Evolutionary conservation across 2,797 vertebrate genomes (phyloP), one percentile per base, ranked within the genome.

Genomic region (Lepus oiostolus): DNA sequence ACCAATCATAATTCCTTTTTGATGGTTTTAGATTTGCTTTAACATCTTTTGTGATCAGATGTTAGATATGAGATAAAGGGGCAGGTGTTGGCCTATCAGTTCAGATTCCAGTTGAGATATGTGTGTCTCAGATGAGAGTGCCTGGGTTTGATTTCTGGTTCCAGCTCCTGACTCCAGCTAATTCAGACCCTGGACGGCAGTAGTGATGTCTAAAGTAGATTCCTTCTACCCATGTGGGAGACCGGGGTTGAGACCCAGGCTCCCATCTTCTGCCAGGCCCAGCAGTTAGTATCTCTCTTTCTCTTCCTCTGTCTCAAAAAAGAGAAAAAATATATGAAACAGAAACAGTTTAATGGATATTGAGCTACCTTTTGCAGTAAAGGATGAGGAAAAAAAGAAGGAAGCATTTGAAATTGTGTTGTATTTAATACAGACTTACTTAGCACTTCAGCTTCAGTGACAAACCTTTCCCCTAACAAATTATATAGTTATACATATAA

Each of bases 311-410:
- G 17, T 58, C 17, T 58, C 54, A 65, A 65, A 65, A 26, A 30
- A 28, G 26, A 65, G 22, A 65, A 65, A 26, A 63, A 26, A 58
- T 6, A 58, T 22, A 95, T 52, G n/a, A 93, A 19, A 68, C 54
- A 2, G 62, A 77, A 80, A 47, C 54, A 42, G 19, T 16, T 1
- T 60, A 50, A 35, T 24, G 11, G 47, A 14, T 70, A 89, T 9
- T 8, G 76, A n/a, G 24, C n/a, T 86, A 14, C 8, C 9, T 28
- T 24, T 85, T 67, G 26, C 4, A 84, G 11, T 26, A 84, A 76
- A 95, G 87, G 60, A 50, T 79, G 62, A 84, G 7, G 80, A 16
- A 89, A 85, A 91, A 58, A 85, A 76, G 47, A 85, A 75, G 47
- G 5, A 50, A 95, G 11, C 9, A 72, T 65, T 83, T 84, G 12